Evolutionary conservation across 2,797 vertebrate genomes (phyloP).

Genomic region (Argentina silus): DNA sequence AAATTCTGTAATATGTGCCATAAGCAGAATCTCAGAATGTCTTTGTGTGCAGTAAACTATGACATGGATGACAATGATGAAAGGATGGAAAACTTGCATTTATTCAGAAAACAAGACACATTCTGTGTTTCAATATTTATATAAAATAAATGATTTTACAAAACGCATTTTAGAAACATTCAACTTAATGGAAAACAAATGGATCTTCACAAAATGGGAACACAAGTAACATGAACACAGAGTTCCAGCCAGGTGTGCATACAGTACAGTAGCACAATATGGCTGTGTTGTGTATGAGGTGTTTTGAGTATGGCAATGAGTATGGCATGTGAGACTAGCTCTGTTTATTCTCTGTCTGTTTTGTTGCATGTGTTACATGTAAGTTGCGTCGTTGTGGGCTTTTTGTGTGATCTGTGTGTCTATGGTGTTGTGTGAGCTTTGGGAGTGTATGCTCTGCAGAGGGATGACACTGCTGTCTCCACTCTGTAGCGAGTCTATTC

Average conservation of each 20-base stretch:
- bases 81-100: not conserved
- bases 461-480: conserved; percentile 3
- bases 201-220: not conserved
- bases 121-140: not conserved
- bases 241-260: no score
- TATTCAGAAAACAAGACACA: conserved; percentile 19
- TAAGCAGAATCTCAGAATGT: not conserved
- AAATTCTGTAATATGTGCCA: not conserved
- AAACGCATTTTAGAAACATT: not conserved
- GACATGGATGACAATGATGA: conserved; percentile 14
- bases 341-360: not conserved
- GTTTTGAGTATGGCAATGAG: no score
- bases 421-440: conserved; percentile 42
- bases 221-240: not conserved
- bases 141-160: not conserved
- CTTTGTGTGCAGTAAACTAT: no score
- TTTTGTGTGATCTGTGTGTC: not conserved
- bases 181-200: not conserved
- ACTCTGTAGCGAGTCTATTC: not conserved
- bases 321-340: no score
- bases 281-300: no score
- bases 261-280: no score
- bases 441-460: conserved; percentile 15
- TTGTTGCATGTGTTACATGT: not conserved
- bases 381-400: not conserved